Evolutionary conservation across 2,113 vertebrate species (phyloP).

Genomic region (Plotosus lineatus): DNA sequence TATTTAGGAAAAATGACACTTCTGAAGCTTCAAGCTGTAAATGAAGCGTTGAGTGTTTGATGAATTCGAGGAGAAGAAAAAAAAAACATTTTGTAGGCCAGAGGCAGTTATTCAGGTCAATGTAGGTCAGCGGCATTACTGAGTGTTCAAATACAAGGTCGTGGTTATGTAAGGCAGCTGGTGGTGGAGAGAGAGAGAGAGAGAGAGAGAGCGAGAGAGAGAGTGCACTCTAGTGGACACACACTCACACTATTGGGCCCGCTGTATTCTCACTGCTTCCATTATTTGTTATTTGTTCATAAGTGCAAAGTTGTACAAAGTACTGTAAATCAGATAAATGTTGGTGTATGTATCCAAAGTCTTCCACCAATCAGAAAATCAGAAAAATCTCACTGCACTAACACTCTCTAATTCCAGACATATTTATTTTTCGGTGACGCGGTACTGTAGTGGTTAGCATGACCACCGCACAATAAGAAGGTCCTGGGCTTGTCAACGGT

Average conservation of each 20-base stretch:
- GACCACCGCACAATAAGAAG: too few species aligned
- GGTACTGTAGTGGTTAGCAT: too few species aligned
- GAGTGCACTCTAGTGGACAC: conserved; percentile 31
- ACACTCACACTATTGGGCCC: neutral
- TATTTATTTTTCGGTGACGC: too few species aligned
- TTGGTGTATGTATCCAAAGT: neutral
- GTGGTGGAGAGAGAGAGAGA: neutral
- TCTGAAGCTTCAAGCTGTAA: neutral
- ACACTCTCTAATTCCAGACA: too few species aligned
- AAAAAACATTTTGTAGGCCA: conserved; percentile 47
- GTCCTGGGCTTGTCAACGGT: too few species aligned
- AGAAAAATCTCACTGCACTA: too few species aligned
- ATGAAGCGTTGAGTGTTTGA: neutral
- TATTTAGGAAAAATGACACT: neutral
- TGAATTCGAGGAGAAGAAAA: conserved; percentile 6
- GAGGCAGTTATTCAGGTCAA: conserved; percentile 52
- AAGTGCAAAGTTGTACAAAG: neutral
- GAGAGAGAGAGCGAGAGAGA: conserved; percentile 1
- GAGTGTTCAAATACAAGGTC: conserved; percentile 52
- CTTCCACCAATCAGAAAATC: too few species aligned
- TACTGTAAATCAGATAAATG: neutral
- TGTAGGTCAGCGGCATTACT: conserved; percentile 50
- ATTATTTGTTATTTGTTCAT: neutral
- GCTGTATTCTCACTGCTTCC: conserved; percentile 20
- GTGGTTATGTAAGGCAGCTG: conserved; percentile 50